Evolutionary conservation across 2,888 invertebrate genomes (phyloP).

Genomic region (Standfussiana lucernea): DNA sequence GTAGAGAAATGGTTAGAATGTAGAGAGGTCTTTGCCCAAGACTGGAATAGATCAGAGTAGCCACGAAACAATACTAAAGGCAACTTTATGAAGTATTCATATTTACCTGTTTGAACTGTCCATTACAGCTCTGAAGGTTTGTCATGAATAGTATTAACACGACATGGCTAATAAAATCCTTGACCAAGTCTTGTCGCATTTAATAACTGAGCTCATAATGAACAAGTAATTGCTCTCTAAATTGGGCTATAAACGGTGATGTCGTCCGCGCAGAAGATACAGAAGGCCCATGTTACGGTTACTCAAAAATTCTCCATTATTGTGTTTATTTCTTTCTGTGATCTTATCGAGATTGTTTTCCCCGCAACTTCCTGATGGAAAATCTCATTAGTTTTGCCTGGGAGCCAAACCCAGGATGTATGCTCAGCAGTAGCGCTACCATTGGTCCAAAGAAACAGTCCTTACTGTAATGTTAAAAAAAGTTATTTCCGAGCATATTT

Average conservation of each 20-base stretch:
- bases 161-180: neutral
- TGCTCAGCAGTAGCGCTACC: no score
- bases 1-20: neutral
- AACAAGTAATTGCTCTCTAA: slow-evolving; percentile 68
- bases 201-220: slow-evolving; percentile 63
- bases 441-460: neutral
- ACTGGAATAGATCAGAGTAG: neutral
- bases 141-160: no score
- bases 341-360: neutral
- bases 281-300: slow-evolving; percentile 28
- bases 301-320: neutral
- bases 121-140: neutral
- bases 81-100: neutral
- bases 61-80: neutral
- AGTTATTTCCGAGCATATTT: neutral
- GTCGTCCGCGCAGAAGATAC: neutral
- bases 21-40: neutral
- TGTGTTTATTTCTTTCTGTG: neutral
- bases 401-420: no score
- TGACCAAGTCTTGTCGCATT: slow-evolving; percentile 33
- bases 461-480: neutral
- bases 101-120: neutral
- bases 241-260: slow-evolving; percentile 65
- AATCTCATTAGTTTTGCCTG: neutral
- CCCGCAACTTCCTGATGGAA: neutral